These are phyloP conservation scores for Platyscapa corneri DNA, from an alignment of 1,140 invertebrate species.

Conservation along the genomic window DNA sequence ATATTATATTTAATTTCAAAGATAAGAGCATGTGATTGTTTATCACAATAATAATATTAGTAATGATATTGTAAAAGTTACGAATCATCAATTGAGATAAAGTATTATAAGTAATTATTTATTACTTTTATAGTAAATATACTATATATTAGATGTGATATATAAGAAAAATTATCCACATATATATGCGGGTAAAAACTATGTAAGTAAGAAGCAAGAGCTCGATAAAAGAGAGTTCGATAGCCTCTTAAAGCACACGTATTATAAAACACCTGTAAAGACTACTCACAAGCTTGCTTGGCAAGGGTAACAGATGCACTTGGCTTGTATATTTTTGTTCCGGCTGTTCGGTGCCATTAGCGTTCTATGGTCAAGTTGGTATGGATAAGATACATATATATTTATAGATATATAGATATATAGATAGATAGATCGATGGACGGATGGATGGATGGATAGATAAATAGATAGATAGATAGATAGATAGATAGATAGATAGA, in stretches of 20 bases:
- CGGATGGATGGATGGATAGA: too few species aligned
- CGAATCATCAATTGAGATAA: too few species aligned
- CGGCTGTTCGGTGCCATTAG: slow-evolving; percentile 13
- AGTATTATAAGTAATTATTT: too few species aligned
- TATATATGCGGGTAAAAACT: background rate
- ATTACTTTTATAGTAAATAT: too few species aligned
- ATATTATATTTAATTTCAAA: too few species aligned
- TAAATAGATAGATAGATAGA: background rate
- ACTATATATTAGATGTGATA: too few species aligned
- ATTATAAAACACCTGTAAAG: slow-evolving; percentile 51
- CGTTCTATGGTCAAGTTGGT: slow-evolving; percentile 31
- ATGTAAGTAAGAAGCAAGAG: background rate
- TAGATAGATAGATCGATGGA: slow-evolving; percentile 30
- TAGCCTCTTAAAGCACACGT: slow-evolving; percentile 44
- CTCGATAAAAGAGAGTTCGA: slow-evolving; percentile 23
- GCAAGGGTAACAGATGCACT: slow-evolving; percentile 18
- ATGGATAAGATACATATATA: too few species aligned
- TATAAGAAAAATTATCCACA: background rate
- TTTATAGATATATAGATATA: too few species aligned
- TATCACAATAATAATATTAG: too few species aligned
- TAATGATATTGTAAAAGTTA: too few species aligned
- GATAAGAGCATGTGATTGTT: too few species aligned
- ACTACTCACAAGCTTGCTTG: background rate
- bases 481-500: background rate
- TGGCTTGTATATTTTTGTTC: slow-evolving; percentile 39